phyloP scores from a whole-genome alignment of 2,797 vertebrate genomes.

The Peromyscus nudipes region DNA sequence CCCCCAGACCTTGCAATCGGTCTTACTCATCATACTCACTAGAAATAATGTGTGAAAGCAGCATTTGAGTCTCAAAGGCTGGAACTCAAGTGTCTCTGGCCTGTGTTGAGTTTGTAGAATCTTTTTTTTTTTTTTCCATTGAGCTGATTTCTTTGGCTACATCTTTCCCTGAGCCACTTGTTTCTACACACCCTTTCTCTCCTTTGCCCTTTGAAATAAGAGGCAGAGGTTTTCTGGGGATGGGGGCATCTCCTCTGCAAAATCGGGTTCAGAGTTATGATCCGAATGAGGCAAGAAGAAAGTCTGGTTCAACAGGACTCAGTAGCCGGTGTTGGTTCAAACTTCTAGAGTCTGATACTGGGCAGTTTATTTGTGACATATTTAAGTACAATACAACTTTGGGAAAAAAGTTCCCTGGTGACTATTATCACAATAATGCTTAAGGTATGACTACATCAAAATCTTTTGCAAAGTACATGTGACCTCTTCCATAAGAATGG shows the following conservation, averaged over 20 bases:
- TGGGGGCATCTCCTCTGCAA: not conserved
- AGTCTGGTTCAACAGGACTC: not conserved
- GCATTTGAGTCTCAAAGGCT: not conserved
- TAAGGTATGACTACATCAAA: not conserved
- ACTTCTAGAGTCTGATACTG: not conserved
- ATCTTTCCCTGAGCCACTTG: not conserved
- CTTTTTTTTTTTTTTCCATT: not conserved
- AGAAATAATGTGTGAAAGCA: not conserved
- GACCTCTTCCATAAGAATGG: not conserved
- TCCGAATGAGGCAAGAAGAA: not conserved
- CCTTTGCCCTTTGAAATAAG: slow-evolving; percentile 10
- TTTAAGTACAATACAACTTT: not conserved
- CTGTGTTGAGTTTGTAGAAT: not conserved
- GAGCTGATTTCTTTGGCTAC: not conserved
- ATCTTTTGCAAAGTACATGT: not conserved
- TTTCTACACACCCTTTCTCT: not conserved
- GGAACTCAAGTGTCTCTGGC: not conserved
- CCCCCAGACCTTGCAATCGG: not conserved
- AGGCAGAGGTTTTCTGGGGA: slow-evolving; percentile 1
- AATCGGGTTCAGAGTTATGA: not conserved
- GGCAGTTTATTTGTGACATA: not conserved
- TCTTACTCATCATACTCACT: not conserved
- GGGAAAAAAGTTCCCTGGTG: not conserved
- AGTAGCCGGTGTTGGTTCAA: not conserved
- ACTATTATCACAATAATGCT: not conserved